These are phyloP conservation scores for Pseudonaja textilis DNA, from an alignment of 2,113 vertebrate species.

Conservation along the genomic window DNA sequence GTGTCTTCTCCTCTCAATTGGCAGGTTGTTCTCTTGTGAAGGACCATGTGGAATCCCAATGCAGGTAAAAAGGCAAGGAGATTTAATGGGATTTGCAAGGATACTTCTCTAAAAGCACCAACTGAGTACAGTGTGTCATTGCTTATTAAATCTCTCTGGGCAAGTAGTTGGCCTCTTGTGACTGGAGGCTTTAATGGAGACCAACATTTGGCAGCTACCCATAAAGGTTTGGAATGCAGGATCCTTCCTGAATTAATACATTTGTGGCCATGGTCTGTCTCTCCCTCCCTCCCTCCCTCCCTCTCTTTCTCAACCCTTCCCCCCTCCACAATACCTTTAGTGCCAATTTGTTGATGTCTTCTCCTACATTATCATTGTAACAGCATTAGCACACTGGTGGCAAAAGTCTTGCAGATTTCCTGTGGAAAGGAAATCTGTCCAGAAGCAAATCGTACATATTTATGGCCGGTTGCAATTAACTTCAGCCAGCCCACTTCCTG, in stretches of 20 bases:
- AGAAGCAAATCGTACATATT: neutral
- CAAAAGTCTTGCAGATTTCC: neutral
- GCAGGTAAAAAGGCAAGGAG: constrained; percentile 61
- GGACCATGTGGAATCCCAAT: constrained; percentile 68
- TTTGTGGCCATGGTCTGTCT: neutral
- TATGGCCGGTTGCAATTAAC: neutral
- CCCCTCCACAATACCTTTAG: neutral
- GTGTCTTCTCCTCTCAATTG: neutral
- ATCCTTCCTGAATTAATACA: neutral
- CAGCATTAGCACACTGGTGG: neutral
- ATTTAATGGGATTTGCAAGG: neutral
- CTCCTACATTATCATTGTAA: neutral
- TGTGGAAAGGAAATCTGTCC: neutral
- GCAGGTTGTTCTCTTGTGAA: neutral
- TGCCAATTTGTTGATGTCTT: neutral
- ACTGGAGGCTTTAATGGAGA: neutral
- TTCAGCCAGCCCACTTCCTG: neutral
- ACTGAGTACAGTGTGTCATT: neutral
- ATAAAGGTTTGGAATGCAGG: neutral
- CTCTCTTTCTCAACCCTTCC: accelerated
- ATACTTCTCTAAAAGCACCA: neutral
- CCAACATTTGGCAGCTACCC: neutral
- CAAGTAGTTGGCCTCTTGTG: neutral
- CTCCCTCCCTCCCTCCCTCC: neutral
- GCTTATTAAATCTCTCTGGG: neutral